Base-by-base conservation (phyloP, 2,888 invertebrate species). In the Congeria kusceri region DNA sequence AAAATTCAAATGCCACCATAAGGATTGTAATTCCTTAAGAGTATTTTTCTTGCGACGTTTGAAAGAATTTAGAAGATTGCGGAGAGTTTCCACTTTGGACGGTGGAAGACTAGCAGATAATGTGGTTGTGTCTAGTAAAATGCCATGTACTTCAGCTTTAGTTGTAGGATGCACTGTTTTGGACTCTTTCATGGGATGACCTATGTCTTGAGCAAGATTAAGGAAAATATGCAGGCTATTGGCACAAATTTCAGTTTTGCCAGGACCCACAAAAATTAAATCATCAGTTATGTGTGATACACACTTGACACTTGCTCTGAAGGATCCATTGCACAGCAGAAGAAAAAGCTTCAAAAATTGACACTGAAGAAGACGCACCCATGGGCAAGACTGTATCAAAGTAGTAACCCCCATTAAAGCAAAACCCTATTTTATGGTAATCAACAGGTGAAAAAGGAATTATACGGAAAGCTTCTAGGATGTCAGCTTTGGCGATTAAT, bases 311-410 rank as follows among this genome's bases (percentile, higher is more conserved):
- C 64, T 69, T 77, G 18, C 62, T n/a, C 3, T 46, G 28, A 18
- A 80, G n/a, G 18, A 75, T 75, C 83, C 83, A 83, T 44, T 75
- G 72, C 0, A 83, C 13, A n/a, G 69, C 64, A 7, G 27, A 47
- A 27, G 67, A 70, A 15, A 79, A 58, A 25, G 32, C 32, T 32
- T 32, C 32, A 11, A 32, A 32, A 11, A 32, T 11, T 4, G 32
- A 32, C 4, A 32, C 32, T 32, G 32, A 32, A 32, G 32, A 32
- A 32, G 32, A 32, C 11, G 32, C 32, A 32, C 32, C 32, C 32
- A 32, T 32, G 4, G 32, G 32, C 32, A 32, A 32, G 32, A 32
- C 32, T 32, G 32, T 32, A 32, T n/a, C n/a, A n/a, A n/a, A n/a
- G 32, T 7, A 32, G 11, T 32, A 32, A 32, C 32, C 32, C 4